Evolutionary conservation across 1,140 invertebrate genomes (phyloP).

Genomic region (Gonioctena quinquepunctata): DNA sequence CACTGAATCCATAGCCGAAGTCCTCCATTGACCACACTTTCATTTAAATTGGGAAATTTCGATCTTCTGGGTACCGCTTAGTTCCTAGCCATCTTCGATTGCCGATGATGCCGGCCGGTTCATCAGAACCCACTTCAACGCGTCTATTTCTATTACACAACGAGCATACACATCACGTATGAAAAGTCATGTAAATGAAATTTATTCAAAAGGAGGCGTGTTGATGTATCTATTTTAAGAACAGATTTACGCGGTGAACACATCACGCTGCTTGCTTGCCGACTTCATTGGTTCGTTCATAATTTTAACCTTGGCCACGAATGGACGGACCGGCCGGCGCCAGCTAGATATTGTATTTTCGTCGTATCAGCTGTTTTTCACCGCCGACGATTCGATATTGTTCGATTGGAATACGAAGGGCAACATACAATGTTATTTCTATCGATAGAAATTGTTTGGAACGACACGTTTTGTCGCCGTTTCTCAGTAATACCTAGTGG

Average conservation of each 20-base stretch:
- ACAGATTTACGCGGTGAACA: slow-evolving; percentile 23
- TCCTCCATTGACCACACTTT: too few relatives aligned
- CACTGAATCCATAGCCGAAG: too few relatives aligned
- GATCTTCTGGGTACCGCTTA: too few relatives aligned
- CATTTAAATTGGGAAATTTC: too few relatives aligned
- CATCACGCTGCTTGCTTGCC: background rate
- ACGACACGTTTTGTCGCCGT: too few relatives aligned
- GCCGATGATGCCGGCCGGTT: background rate
- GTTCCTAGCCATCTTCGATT: too few relatives aligned
- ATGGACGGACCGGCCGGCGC: slow-evolving; percentile 29
- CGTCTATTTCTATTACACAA: background rate
- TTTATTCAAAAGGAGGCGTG: slow-evolving; percentile 2
- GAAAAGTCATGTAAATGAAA: background rate
- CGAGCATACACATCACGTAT: background rate
- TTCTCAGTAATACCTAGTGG: too few relatives aligned
- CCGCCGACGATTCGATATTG: background rate
- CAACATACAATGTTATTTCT: too few relatives aligned
- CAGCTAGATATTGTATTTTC: slow-evolving; percentile 28
- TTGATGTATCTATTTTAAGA: slow-evolving; percentile 36
- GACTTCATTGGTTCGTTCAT: slow-evolving; percentile 7
- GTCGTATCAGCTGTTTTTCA: slow-evolving; percentile 32
- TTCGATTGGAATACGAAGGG: too few relatives aligned
- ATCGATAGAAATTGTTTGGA: too few relatives aligned
- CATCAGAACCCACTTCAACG: background rate
- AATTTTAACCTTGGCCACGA: slow-evolving; percentile 42